phyloP scores from a whole-genome alignment of 2,797 vertebrate genomes.

The Pseudomugil tenellus region DNA sequence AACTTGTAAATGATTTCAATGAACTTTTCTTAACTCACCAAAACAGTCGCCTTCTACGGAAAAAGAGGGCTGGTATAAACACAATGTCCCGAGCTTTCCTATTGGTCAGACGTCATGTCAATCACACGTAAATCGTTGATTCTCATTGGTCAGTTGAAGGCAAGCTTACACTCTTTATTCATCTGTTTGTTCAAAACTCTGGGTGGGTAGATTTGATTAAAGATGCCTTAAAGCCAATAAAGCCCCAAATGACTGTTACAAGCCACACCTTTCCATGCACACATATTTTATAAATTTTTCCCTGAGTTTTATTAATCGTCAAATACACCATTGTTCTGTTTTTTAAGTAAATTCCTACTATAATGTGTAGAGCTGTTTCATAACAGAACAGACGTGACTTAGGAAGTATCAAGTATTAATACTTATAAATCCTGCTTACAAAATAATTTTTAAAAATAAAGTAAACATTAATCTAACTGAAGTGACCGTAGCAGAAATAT shows the following conservation, averaged over 20 bases:
- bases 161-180: not conserved
- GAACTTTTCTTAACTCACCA: slow-evolving; percentile 78
- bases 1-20: slow-evolving; percentile 64
- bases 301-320: too few relatives aligned
- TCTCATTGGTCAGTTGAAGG: slow-evolving; percentile 56
- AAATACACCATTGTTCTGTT: too few relatives aligned
- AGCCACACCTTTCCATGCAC: not conserved
- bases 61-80: slow-evolving; percentile 60
- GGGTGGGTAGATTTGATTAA: slow-evolving; percentile 21
- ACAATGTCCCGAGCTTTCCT: not conserved
- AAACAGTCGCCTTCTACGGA: slow-evolving; percentile 74
- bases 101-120: slow-evolving; percentile 49
- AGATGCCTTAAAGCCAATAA: not conserved
- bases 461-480: too few relatives aligned
- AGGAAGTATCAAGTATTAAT: too few relatives aligned
- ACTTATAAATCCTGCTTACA: too few relatives aligned
- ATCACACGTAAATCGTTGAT: not conserved
- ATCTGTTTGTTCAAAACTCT: too few relatives aligned
- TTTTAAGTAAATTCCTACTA: too few relatives aligned
- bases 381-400: too few relatives aligned
- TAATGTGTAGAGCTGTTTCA: too few relatives aligned
- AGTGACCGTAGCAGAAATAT: too few relatives aligned
- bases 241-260: not conserved
- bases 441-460: too few relatives aligned
- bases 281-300: not conserved